Base-by-base conservation (phyloP, 2,113 vertebrate species). In the Procavia capensis region DNA sequence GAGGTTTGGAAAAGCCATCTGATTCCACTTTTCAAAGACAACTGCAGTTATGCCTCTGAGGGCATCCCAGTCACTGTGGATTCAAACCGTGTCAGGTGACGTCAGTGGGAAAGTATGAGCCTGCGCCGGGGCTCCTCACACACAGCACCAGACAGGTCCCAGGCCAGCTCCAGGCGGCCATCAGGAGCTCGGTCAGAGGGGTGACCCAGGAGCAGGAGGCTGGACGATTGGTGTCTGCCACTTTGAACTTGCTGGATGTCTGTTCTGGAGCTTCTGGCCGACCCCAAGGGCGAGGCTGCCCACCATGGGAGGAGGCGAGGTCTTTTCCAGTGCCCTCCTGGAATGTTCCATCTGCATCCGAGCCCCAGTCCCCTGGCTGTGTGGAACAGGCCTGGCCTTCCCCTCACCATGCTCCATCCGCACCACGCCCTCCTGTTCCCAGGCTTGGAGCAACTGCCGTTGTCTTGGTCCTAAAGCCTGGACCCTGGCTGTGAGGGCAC, bases 71-170 rank as follows among this genome's bases (percentile, higher is more conserved):
- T 95, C 97, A 76, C 97, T 98, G 93, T 80, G 94, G 98, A 98
- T 96, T 95, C 98, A 97, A 98, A 97, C 98, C 98, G 88, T 94
- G 97, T 70, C 64, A 95, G 96, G 92, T 98, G 98, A 98, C 98
- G 98, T 98, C 98, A 99, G 97, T 97, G 98, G 98, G 98, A 98
- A 99, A 98, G 39, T 97, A 98, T 98, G 98, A 96, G 59, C 75
- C 83, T 19, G 9, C 3, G 34, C 5, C 11, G 68, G 25, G 39
- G 88, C 50, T n/a, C 64, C 75, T 91, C 70, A 87, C 94, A 47
- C 68, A 61, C 82, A n/a, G 4, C 72, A 20, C 17, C n/a, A 41
- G 76, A 24, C 4, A 2, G 5, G n/a, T 7, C 93, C 96, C 70
- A 5, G 68, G 74, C 89, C 31, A 0, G 36, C 76, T 47, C 90